Conservation (phyloP, 2,113 vertebrate species). For the Rhizomys pruinosus region DNA sequence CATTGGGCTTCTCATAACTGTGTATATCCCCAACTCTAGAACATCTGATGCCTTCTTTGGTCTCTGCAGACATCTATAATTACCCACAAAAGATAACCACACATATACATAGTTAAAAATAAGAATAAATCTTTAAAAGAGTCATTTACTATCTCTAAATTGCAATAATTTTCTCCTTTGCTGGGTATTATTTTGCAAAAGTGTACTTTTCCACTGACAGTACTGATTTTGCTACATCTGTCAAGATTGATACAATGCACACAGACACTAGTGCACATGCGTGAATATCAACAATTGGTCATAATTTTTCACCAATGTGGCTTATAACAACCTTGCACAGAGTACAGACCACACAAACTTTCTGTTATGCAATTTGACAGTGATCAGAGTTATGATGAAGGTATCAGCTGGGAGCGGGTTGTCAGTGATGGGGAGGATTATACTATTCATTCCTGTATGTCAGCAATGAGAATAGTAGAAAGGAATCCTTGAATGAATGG, state of each 20-base stretch:
- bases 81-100: too few relatives aligned
- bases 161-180: constrained; percentile 41
- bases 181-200: constrained; percentile 58
- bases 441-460: background rate
- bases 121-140: background rate
- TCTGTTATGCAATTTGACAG: constrained; percentile 64
- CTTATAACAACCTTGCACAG: constrained; percentile 56
- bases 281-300: constrained; percentile 60
- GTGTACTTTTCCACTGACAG: constrained; percentile 44
- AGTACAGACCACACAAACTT: constrained; percentile 71
- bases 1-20: too few relatives aligned
- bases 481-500: background rate
- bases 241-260: constrained; percentile 6
- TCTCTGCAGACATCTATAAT: background rate
- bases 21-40: background rate
- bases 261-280: constrained; percentile 44
- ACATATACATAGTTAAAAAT: background rate
- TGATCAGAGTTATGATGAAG: constrained; percentile 46
- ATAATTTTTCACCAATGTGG: constrained; percentile 54
- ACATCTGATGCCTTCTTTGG: background rate
- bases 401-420: constrained; percentile 43
- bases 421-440: background rate
- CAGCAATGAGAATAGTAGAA: accelerated
- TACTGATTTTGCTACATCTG: background rate
- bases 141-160: background rate